A percentile compares a stretch with the other conserved stretches of the same genome.
Evolutionary conservation across 1,140 invertebrate species (phyloP).

Genomic region (Lasaia peninsularis): DNA sequence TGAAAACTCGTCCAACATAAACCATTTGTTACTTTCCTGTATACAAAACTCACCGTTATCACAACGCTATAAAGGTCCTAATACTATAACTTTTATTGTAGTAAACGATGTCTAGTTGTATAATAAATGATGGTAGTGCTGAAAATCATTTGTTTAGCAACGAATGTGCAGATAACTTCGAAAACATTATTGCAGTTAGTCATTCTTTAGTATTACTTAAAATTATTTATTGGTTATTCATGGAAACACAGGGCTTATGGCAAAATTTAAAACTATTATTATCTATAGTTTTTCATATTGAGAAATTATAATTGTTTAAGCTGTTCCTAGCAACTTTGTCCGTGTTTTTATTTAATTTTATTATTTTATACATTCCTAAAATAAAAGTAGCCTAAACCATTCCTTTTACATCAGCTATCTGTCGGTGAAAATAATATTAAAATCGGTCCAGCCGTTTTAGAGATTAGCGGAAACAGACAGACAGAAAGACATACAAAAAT

Average conservation of each 20-base stretch:
- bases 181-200: slow-evolving; percentile 13
- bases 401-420: too few species aligned
- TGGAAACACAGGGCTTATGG: not conserved
- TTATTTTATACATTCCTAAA: too few species aligned
- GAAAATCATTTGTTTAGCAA: slow-evolving; percentile 51
- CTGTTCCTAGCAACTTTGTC: too few species aligned
- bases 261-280: not conserved
- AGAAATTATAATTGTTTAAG: too few species aligned
- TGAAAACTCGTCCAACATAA: slow-evolving; percentile 47
- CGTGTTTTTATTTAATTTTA: too few species aligned
- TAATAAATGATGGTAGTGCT: slow-evolving; percentile 52
- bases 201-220: slow-evolving; percentile 16
- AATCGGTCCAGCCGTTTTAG: too few species aligned
- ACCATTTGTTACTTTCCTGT: slow-evolving; percentile 42
- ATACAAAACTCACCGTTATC: slow-evolving; percentile 26
- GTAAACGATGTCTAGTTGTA: slow-evolving; percentile 34
- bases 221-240: not conserved
- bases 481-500: too few species aligned
- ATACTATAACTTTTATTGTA: slow-evolving; percentile 23
- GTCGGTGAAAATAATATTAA: too few species aligned
- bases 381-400: too few species aligned
- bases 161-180: slow-evolving; percentile 35
- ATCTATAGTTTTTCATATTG: too few species aligned
- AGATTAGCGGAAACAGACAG: too few species aligned
- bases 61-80: slow-evolving; percentile 25